Conservation (phyloP, 2,113 vertebrate genomes). For the Mus spicilegus region DNA sequence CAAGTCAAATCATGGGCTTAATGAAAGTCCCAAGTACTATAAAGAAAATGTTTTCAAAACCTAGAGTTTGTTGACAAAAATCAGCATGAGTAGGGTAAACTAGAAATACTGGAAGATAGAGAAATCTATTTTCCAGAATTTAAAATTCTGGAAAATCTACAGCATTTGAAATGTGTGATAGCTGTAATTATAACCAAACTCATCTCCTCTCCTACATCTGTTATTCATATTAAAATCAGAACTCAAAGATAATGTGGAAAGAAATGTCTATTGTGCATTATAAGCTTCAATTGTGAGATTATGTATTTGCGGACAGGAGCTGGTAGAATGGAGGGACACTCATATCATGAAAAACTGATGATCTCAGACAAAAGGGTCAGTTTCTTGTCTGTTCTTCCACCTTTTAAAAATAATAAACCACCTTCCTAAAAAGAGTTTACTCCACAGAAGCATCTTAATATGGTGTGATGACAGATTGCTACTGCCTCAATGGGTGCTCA, state of each 20-base stretch:
- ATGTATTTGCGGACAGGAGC: background rate
- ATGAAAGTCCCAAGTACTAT: background rate
- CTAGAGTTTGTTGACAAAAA: conserved; percentile 57
- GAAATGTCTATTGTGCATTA: background rate
- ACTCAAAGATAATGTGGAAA: conserved; percentile 40
- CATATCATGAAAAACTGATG: conserved; percentile 1
- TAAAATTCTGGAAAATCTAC: conserved; percentile 47
- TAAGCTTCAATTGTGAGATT: conserved; percentile 40
- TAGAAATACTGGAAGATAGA: conserved; percentile 49
- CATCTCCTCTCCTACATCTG: conserved; percentile 40
- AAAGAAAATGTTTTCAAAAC: conserved; percentile 31
- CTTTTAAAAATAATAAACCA: background rate
- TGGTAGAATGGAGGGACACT: background rate
- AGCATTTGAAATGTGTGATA: conserved; percentile 19
- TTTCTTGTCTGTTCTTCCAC: background rate
- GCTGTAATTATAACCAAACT: conserved; percentile 57
- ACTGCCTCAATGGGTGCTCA: background rate
- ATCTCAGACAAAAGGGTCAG: background rate
- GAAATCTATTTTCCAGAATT: conserved; percentile 34
- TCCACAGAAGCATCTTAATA: background rate
- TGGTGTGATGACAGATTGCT: background rate
- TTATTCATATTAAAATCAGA: conserved; percentile 65
- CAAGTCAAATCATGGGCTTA: background rate
- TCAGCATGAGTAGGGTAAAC: conserved; percentile 14
- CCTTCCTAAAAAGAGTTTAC: background rate